phyloP scores from a whole-genome alignment of 2,113 vertebrate genomes.

The Cariama cristata region DNA sequence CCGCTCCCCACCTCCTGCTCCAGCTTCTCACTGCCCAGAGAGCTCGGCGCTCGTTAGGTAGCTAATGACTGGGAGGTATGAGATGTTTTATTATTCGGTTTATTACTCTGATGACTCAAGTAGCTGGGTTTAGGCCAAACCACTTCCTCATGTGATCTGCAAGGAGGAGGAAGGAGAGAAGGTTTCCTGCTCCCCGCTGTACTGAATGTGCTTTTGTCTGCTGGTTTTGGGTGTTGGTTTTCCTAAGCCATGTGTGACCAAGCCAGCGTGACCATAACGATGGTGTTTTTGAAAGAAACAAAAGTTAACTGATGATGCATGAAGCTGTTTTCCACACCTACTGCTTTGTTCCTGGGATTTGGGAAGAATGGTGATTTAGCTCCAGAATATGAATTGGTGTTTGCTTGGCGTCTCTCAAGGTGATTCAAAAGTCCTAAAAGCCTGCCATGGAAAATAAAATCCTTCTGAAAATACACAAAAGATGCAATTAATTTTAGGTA shows the following conservation, averaged over 20 bases:
- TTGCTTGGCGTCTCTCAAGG: not conserved
- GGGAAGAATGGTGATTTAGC: not conserved
- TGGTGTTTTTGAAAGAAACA: not conserved
- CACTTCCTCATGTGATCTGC: not conserved
- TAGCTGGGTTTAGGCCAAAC: not conserved
- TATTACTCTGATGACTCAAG: not conserved
- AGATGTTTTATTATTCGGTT: not conserved
- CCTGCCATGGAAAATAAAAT: not conserved
- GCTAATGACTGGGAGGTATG: not conserved
- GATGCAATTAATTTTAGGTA: not conserved
- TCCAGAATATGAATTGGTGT: not conserved
- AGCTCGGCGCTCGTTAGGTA: not conserved
- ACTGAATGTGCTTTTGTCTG: not conserved
- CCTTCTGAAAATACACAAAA: not conserved
- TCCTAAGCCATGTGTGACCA: not conserved
- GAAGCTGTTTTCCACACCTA: not conserved
- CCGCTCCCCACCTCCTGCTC: not conserved
- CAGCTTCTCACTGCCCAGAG: not conserved
- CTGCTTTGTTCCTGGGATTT: rapidly evolving
- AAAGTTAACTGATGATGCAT: not conserved
- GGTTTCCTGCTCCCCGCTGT: not conserved
- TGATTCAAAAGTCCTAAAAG: not conserved
- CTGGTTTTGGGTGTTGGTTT: not conserved
- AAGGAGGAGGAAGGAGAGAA: not conserved
- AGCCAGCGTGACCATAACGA: not conserved